Evolutionary conservation across 2,113 vertebrate genomes (phyloP).

Genomic region (Chlorodrepanis virens): DNA sequence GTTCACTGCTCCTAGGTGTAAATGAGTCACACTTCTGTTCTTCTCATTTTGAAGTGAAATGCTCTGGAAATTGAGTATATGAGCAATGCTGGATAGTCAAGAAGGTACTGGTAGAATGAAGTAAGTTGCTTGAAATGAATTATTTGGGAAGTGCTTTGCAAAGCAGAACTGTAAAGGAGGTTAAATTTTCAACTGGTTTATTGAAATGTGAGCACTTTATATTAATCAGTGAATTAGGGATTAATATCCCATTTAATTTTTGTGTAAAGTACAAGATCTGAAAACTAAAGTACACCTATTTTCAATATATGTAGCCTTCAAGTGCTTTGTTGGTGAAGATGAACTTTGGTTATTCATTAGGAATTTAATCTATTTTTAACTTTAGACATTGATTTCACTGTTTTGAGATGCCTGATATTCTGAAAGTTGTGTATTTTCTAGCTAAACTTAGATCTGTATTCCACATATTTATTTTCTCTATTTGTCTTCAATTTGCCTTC

Average conservation of each 20-base stretch:
- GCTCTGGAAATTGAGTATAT: constrained; percentile 42
- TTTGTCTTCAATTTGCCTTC: background rate
- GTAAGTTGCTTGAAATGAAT: constrained; percentile 55
- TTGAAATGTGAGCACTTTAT: background rate
- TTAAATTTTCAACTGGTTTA: constrained; percentile 9
- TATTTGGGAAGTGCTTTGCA: constrained; percentile 33
- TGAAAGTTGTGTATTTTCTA: background rate
- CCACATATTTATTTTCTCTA: background rate
- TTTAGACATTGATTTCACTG: background rate
- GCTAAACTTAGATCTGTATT: background rate
- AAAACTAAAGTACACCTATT: background rate
- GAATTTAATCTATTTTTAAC: background rate
- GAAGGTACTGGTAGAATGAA: constrained; percentile 18
- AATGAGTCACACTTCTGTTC: constrained; percentile 14
- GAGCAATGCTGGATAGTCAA: constrained; percentile 10
- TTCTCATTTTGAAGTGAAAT: constrained; percentile 40
- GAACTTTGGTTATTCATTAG: background rate
- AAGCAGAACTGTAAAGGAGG: constrained; percentile 24
- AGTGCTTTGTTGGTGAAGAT: background rate
- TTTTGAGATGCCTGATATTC: background rate
- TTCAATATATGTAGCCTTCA: background rate
- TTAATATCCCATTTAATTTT: constrained; percentile 42
- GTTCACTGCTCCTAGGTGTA: background rate
- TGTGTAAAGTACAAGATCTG: background rate
- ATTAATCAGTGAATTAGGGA: constrained; percentile 34